Percentiles rank a stretch among this genome's conserved stretches.
phyloP scores from a whole-genome alignment of 2,113 vertebrate species.

The Paramisgurnus dabryanus region DNA sequence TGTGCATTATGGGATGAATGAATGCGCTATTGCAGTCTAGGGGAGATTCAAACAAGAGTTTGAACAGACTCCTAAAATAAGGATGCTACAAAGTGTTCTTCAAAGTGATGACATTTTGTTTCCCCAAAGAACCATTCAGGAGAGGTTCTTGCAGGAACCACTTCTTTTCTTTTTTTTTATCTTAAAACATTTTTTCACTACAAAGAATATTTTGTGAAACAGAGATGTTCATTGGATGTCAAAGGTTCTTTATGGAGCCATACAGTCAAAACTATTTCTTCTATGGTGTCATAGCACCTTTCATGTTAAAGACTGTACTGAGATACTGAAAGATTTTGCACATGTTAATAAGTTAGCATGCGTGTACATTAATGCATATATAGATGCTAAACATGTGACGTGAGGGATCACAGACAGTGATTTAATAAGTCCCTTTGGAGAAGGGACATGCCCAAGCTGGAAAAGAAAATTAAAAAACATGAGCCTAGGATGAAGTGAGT shows the following conservation, averaged over 20 bases:
- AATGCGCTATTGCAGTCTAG: conserved; percentile 37
- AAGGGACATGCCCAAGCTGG: neutral
- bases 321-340: conserved; percentile 21
- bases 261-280: too few species aligned
- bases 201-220: too few species aligned
- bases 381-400: neutral
- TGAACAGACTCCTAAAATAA: neutral
- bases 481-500: neutral
- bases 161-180: too few species aligned
- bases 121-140: too few species aligned
- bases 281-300: conserved; percentile 1
- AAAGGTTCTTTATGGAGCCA: too few species aligned
- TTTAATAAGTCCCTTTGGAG: conserved; percentile 31
- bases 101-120: too few species aligned
- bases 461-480: neutral
- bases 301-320: neutral
- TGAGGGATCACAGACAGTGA: neutral
- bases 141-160: too few species aligned
- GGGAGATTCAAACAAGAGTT: conserved; percentile 23
- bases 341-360: neutral
- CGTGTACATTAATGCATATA: conserved; percentile 21
- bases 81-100: too few species aligned
- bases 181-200: too few species aligned
- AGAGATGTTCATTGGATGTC: too few species aligned
- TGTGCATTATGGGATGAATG: conserved; percentile 31